These are phyloP conservation scores for Choloepus hoffmanni DNA, from an alignment of 2,113 vertebrate genomes.

Conservation along the genomic window DNA sequence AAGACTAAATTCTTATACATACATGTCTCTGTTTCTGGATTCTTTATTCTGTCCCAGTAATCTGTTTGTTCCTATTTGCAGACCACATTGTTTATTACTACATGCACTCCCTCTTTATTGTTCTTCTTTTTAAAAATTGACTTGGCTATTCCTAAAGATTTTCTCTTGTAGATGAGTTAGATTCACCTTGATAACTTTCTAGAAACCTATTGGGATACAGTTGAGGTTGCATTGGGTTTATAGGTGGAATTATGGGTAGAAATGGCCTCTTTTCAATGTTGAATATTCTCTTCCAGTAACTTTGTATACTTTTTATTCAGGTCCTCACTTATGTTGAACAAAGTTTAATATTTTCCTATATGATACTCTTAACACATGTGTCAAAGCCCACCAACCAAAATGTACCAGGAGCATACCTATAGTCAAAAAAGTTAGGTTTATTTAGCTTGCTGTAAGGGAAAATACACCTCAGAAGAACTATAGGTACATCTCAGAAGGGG, in stretches of 20 bases:
- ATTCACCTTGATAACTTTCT: conserved; percentile 21
- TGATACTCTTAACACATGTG: background rate
- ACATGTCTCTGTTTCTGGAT: background rate
- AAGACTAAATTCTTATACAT: background rate
- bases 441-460: background rate
- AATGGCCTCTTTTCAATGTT: conserved; percentile 37
- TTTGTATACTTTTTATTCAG: conserved; percentile 18
- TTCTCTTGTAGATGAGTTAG: conserved; percentile 29
- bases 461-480: background rate
- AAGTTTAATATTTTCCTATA: conserved; percentile 9
- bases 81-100: background rate
- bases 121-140: conserved; percentile 4
- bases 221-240: conserved; percentile 31
- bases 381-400: conserved; percentile 3
- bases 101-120: background rate
- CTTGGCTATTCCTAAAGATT: conserved; percentile 5
- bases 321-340: background rate
- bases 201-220: background rate
- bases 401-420: background rate
- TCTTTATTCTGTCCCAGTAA: background rate
- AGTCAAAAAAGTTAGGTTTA: background rate
- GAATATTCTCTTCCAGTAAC: background rate
- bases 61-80: background rate
- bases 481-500: background rate
- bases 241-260: background rate